A percentile compares a stretch with the other conserved stretches of the same genome.
Conservation (phyloP, 2,888 invertebrate genomes). For the Salticus scenicus region DNA sequence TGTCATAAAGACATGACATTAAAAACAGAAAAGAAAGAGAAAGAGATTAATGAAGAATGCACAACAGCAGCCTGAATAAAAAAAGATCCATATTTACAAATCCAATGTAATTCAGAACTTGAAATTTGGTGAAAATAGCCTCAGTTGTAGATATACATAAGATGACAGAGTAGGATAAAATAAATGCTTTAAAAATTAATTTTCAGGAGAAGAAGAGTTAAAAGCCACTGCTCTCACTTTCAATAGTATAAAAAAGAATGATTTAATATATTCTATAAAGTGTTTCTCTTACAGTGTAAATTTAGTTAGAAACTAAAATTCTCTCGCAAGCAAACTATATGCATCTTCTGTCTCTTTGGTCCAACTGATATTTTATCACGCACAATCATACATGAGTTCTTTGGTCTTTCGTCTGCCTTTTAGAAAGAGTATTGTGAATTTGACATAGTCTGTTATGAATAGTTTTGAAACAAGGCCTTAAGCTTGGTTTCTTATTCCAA, state of each 20-base stretch:
- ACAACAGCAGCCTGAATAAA: conserved; percentile 2
- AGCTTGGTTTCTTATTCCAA: conserved; percentile 90
- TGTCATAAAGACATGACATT: conserved; percentile 21
- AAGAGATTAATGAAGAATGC: conserved; percentile 1
- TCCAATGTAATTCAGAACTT: background rate
- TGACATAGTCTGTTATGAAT: conserved; percentile 74
- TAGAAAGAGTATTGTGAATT: conserved; percentile 74
- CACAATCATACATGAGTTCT: conserved; percentile 61
- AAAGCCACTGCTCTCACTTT: conserved; percentile 56
- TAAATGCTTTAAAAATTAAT: background rate
- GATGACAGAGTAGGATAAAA: background rate
- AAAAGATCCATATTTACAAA: conserved; percentile 17
- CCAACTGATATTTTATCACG: conserved; percentile 20
- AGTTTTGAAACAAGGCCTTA: conserved; percentile 86
- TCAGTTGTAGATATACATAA: background rate
- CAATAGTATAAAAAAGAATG: background rate
- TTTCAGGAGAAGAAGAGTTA: background rate
- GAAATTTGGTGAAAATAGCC: background rate
- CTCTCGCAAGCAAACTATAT: conserved; percentile 34
- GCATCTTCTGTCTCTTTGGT: conserved; percentile 52
- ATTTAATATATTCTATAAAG: conserved; percentile 13
- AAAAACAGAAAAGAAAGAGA: background rate
- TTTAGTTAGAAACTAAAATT: conserved; percentile 25
- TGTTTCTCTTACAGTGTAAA: background rate
- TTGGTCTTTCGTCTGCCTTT: conserved; percentile 66